These are phyloP conservation scores for Lacanobia oleracea DNA, from an alignment of 2,888 invertebrate species.

Conservation along the genomic window DNA sequence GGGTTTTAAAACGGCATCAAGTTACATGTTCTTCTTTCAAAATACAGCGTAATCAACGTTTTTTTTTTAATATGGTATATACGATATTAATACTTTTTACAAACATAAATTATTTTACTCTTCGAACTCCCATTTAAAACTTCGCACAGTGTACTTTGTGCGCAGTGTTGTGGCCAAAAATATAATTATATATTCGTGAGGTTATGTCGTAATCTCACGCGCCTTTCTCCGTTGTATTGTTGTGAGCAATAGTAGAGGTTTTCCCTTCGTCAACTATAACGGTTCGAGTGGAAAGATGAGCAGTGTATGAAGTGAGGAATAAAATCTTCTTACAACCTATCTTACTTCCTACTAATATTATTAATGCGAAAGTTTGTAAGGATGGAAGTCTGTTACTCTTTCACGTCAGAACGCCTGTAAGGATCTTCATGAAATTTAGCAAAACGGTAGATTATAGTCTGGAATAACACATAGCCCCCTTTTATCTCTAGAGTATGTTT, in stretches of 20 bases:
- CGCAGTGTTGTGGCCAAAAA: constrained; percentile 45
- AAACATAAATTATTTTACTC: neutral
- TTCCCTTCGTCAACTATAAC: constrained; percentile 22
- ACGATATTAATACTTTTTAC: neutral
- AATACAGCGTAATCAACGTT: neutral
- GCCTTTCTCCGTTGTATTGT: constrained; percentile 34
- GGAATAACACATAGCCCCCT: neutral
- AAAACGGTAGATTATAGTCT: neutral
- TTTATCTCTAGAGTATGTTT: neutral
- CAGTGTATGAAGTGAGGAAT: constrained; percentile 13
- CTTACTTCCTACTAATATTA: neutral
- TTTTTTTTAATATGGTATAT: neutral
- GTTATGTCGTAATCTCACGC: constrained; percentile 38
- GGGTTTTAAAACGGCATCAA: no score
- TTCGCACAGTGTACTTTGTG: constrained; percentile 35
- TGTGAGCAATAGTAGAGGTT: constrained; percentile 27
- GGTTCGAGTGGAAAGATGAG: constrained; percentile 20
- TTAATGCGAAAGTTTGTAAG: neutral
- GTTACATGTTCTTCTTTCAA: no score
- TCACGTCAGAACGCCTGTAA: neutral
- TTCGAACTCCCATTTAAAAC: constrained; percentile 7
- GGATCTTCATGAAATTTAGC: neutral
- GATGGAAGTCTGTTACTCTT: no score
- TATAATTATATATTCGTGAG: constrained; percentile 51
- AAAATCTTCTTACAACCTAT: neutral